Evolutionary conservation across 2,888 invertebrate genomes (phyloP).

Genomic region (Apodemia zela): DNA sequence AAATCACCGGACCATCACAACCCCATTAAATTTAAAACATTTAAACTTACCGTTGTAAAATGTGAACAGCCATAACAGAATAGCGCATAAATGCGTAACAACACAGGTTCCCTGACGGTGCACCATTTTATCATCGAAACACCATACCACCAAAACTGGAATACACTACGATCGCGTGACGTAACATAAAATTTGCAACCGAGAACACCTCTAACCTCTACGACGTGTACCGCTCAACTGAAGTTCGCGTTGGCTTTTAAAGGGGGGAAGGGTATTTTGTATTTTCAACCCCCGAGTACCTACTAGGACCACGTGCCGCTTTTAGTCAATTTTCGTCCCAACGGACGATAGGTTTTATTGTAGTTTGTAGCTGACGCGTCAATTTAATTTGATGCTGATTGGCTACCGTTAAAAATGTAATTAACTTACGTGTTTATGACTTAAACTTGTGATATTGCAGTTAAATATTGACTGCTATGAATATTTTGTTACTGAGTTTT

Average conservation of each 20-base stretch:
- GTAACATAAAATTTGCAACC: constrained; percentile 58
- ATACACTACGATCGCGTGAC: constrained; percentile 51
- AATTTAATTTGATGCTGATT: constrained; percentile 35
- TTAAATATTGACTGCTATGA: no score
- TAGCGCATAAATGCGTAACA: constrained; percentile 57
- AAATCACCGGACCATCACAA: constrained; percentile 49
- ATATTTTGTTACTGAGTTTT: no score
- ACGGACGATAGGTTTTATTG: constrained; percentile 11
- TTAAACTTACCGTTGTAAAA: constrained; percentile 69
- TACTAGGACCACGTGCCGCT: constrained; percentile 64
- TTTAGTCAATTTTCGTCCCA: constrained; percentile 59
- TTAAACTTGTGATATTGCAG: background rate
- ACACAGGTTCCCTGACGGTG: constrained; percentile 56
- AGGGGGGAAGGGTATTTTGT: constrained; percentile 64
- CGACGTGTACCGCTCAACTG: constrained; percentile 57
- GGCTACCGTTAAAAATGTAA: constrained; percentile 4
- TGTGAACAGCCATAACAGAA: constrained; percentile 62
- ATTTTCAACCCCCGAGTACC: constrained; percentile 57
- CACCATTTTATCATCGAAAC: constrained; percentile 67
- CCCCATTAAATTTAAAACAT: constrained; percentile 49
- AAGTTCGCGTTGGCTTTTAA: constrained; percentile 42
- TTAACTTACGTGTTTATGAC: constrained; percentile 2
- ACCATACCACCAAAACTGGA: constrained; percentile 60
- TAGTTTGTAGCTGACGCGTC: constrained; percentile 48
- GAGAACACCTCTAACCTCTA: constrained; percentile 45